phyloP scores from a whole-genome alignment of 1,140 invertebrate species.

The Kradibia gibbosae region DNA sequence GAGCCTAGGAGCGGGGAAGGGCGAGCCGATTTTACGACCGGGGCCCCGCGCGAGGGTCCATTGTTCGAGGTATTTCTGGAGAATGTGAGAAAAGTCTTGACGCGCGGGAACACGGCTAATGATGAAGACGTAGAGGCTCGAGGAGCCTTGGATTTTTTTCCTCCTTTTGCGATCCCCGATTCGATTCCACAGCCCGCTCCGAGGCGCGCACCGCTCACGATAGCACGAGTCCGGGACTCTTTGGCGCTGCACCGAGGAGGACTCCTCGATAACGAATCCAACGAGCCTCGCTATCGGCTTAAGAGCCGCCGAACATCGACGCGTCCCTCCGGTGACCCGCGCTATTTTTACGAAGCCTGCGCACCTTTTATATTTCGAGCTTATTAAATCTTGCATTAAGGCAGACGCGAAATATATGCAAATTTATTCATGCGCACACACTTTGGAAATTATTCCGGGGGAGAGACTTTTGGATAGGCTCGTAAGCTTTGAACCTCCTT shows the following conservation, averaged over 20 bases:
- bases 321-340: no score
- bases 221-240: no score
- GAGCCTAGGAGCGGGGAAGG: no score
- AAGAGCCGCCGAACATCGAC: no score
- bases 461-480: not conserved
- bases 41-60: not conserved
- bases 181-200: no score
- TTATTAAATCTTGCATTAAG: not conserved
- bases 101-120: not conserved
- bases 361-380: not conserved
- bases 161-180: not conserved
- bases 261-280: no score
- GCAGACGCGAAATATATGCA: not conserved
- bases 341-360: no score
- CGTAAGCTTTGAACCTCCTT: not conserved
- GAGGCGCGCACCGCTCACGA: no score
- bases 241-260: no score
- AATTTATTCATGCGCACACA: not conserved
- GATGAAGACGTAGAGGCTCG: not conserved
- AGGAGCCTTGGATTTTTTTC: not conserved
- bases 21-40: not conserved
- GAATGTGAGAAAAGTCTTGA: not conserved
- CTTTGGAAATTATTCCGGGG: not conserved
- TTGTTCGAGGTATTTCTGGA: not conserved
- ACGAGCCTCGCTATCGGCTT: no score